Evolutionary conservation across 2,113 vertebrate genomes (phyloP), one percentile per base, ranked within the genome.

Genomic region (Semnopithecus entellus): DNA sequence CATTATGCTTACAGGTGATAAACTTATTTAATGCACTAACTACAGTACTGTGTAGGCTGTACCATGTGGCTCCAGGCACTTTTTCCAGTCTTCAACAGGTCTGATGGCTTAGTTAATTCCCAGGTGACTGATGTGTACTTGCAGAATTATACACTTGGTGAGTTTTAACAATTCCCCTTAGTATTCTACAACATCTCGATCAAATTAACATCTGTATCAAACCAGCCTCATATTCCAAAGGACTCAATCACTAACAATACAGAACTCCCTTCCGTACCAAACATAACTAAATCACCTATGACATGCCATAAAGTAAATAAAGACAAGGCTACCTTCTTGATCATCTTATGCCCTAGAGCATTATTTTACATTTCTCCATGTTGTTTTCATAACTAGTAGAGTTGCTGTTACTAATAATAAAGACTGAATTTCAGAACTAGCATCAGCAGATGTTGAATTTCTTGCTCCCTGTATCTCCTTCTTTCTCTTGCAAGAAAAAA

Each of bases 401-500:
- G 64, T 50, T 87, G 88, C 48, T 87, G 55, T 68, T 87, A 94
- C 78, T 78, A 95, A 35, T 35, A 83, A 90, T 59, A 88, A 94
- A 86, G 82, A 75, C 27, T 84, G 30, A 68, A 45, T 66, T 97
- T 90, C 91, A 90, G 91, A 94, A 72, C n/a, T 14, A 30, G 50
- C 13, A 2, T 35, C 78, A 93, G 64, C 66, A 90, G 72, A 61
- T 52, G 68, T 1, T 68, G 40, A 88, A 82, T 90, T 97, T 80
- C 81, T 90, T 86, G 66, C 16, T 91, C 72, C n/a, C 59, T 32
- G 76, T 87, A 89, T 3, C 14, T 20, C 83, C 70, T 79, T 38
- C 38, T 94, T 97, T 88, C 35, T 92, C 81, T 94, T 94, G 43
- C 38, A 94, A 95, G 48, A 72, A 89, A 93, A 48, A n/a, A 48